Conservation (phyloP, 2,113 vertebrate species). For the Copsychus sechellarum region DNA sequence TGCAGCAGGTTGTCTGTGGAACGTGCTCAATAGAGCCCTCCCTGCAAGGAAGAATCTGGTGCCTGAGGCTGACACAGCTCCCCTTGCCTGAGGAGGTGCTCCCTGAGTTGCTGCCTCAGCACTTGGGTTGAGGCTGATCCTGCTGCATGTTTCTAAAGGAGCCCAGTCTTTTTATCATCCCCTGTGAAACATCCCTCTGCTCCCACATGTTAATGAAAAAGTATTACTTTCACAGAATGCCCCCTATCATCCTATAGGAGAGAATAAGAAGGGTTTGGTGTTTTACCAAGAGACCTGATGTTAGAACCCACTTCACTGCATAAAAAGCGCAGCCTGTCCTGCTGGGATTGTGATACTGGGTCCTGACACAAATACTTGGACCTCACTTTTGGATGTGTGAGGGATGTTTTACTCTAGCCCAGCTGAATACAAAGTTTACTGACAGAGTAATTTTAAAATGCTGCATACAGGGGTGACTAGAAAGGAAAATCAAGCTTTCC, state of each 20-base stretch:
- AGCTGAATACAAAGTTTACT: not conserved
- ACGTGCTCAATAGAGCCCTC: not conserved
- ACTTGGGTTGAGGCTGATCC: not conserved
- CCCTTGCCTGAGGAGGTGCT: not conserved
- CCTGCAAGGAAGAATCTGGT: not conserved
- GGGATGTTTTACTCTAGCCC: not conserved
- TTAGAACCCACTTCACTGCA: not conserved
- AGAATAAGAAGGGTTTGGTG: not conserved
- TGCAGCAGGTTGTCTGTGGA: not conserved
- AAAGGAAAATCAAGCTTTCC: not conserved
- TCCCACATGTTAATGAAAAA: not conserved
- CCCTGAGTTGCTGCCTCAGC: not conserved
- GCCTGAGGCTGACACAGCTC: not conserved
- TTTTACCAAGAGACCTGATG: not conserved
- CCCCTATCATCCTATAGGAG: not conserved
- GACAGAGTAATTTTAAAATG: not conserved
- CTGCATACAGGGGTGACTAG: not conserved
- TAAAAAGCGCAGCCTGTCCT: not conserved
- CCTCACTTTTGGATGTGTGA: not conserved
- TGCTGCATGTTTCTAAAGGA: not conserved
- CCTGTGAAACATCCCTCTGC: not conserved
- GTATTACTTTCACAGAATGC: not conserved
- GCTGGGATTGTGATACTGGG: not conserved
- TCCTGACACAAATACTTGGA: not conserved
- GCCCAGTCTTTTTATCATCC: not conserved